Evolutionary conservation across 1,140 invertebrate species (phyloP).

Genomic region (Dendroctonus ponderosae): DNA sequence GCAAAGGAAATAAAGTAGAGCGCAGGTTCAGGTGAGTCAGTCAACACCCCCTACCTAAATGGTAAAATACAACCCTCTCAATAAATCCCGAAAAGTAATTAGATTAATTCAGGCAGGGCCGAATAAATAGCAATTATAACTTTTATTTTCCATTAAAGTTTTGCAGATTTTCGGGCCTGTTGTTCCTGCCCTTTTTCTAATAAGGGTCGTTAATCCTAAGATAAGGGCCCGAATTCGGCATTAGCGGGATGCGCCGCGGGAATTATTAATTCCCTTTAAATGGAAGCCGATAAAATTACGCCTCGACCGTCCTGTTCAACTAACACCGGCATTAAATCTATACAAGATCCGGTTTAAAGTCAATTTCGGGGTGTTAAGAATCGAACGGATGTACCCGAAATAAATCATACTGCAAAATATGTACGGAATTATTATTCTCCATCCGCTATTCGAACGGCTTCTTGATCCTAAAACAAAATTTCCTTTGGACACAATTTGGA

Average conservation of each 20-base stretch:
- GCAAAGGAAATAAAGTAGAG: too few species aligned
- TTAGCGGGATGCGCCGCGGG: slow-evolving; percentile 9
- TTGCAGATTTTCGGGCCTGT: slow-evolving; percentile 4
- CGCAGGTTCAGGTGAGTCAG: too few species aligned
- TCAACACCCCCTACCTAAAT: too few species aligned
- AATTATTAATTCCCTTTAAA: slow-evolving; percentile 24
- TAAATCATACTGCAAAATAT: neutral
- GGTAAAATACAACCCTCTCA: too few species aligned
- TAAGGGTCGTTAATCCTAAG: slow-evolving; percentile 17
- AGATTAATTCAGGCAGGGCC: neutral
- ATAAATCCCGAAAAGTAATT: too few species aligned
- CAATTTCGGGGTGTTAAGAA: slow-evolving; percentile 7
- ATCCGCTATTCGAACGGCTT: too few species aligned
- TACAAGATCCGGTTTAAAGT: slow-evolving; percentile 13
- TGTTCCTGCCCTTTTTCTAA: slow-evolving; percentile 11
- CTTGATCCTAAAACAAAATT: too few species aligned
- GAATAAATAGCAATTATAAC: slow-evolving; percentile 4
- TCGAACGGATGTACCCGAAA: slow-evolving; percentile 1
- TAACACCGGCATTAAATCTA: slow-evolving; percentile 14
- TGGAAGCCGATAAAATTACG: slow-evolving; percentile 18
- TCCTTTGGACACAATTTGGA: too few species aligned
- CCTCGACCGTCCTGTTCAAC: slow-evolving; percentile 1
- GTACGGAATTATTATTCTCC: too few species aligned
- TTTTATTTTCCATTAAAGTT: slow-evolving; percentile 13
- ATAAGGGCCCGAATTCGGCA: slow-evolving; percentile 16